Percentiles rank a stretch among this genome's conserved stretches.
phyloP scores from a whole-genome alignment of 1,140 invertebrate species.

The Vanessa atalanta region DNA sequence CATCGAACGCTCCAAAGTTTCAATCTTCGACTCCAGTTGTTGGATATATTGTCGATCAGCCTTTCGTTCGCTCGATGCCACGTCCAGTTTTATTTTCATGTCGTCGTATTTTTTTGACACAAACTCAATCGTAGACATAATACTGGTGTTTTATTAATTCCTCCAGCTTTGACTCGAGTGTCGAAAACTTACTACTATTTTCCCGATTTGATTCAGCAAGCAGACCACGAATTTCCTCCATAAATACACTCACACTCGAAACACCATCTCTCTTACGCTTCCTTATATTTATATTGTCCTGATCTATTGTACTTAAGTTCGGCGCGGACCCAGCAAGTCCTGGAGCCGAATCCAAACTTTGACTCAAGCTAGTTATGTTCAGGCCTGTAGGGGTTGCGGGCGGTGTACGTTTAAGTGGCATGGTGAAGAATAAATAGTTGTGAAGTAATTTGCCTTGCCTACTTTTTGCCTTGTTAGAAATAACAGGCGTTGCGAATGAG shows the following conservation, averaged over 20 bases:
- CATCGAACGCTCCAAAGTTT: constrained; percentile 5
- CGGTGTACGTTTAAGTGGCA: background rate
- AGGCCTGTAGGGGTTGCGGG: background rate
- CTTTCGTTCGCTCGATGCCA: background rate
- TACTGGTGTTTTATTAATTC: background rate
- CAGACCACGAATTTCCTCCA: background rate
- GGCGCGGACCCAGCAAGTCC: too few species aligned
- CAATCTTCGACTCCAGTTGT: background rate
- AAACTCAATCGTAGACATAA: constrained; percentile 10
- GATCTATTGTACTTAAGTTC: too few species aligned
- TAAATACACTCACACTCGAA: background rate
- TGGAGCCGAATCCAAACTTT: background rate
- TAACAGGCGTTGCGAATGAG: background rate
- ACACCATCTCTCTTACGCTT: constrained; percentile 5
- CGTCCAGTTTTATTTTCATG: background rate
- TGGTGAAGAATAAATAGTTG: background rate
- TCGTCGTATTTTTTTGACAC: background rate
- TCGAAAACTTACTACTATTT: too few species aligned
- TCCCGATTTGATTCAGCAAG: too few species aligned
- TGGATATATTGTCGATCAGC: constrained; percentile 5
- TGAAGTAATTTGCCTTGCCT: constrained; percentile 3
- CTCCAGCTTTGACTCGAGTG: background rate
- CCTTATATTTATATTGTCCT: too few species aligned
- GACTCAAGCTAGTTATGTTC: background rate
- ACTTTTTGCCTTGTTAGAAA: background rate